phyloP scores from a whole-genome alignment of 1,140 invertebrate species.

The Scylla paramamosain region DNA sequence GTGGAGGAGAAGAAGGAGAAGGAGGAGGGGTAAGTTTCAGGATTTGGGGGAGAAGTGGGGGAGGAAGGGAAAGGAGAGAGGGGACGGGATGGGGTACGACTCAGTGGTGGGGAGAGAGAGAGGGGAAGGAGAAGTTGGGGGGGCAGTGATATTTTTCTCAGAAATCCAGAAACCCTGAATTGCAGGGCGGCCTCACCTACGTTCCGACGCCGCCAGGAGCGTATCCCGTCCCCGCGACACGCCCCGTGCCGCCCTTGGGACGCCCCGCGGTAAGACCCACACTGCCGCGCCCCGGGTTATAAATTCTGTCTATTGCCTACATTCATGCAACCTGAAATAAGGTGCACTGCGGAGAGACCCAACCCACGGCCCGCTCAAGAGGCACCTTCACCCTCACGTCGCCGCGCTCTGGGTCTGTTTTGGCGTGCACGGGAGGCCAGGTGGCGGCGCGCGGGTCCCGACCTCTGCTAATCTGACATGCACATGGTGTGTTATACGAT shows the following conservation, averaged over 20 bases:
- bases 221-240: constrained; percentile 37
- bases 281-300: constrained; percentile 45
- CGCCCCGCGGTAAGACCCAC: constrained; percentile 24
- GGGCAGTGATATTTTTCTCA: constrained; percentile 49
- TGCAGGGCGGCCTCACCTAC: constrained; percentile 74
- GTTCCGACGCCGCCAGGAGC: constrained; percentile 59
- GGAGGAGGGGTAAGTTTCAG: background rate
- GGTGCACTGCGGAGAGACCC: constrained; percentile 47
- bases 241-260: constrained; percentile 24
- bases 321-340: constrained; percentile 76
- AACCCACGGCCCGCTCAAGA: constrained; percentile 8
- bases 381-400: constrained; percentile 4
- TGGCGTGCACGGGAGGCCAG: constrained; percentile 41
- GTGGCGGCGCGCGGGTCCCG: constrained; percentile 61
- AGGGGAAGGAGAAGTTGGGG: background rate
- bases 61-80: too few relatives aligned
- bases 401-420: background rate
- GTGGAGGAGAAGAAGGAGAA: background rate
- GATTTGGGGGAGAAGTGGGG: too few relatives aligned
- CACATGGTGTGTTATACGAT: constrained; percentile 76
- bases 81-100: background rate
- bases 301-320: constrained; percentile 68
- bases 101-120: background rate
- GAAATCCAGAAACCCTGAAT: constrained; percentile 72
- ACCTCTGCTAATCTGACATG: constrained; percentile 74